Percentiles rank a stretch among this genome's conserved stretches.
These are phyloP conservation scores for Galeopterus variegatus DNA, from an alignment of 2,113 vertebrate species.

Conservation along the genomic window DNA sequence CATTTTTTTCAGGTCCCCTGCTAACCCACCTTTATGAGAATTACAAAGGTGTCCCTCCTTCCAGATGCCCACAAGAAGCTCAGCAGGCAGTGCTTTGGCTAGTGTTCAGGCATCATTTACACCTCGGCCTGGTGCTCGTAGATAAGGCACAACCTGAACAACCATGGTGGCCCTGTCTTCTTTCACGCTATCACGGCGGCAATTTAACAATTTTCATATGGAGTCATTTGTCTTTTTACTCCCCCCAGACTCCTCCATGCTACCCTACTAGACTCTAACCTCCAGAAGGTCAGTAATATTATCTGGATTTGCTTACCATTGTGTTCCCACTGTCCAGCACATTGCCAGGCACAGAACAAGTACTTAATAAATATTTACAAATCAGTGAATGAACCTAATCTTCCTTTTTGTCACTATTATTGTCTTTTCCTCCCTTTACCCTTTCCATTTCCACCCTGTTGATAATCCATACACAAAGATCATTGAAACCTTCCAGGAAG, in stretches of 20 bases:
- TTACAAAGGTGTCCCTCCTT: background rate
- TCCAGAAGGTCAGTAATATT: background rate
- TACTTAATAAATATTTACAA: conserved; percentile 1
- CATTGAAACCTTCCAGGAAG: background rate
- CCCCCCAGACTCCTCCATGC: background rate
- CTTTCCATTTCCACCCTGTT: background rate
- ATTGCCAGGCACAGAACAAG: background rate
- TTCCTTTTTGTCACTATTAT: conserved; percentile 15
- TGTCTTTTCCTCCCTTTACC: background rate
- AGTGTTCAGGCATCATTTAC: no score
- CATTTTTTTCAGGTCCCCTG: background rate
- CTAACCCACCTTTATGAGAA: background rate
- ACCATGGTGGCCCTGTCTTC: background rate
- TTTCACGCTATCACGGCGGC: background rate
- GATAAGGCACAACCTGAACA: background rate
- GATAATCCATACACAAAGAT: background rate
- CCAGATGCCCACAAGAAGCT: background rate
- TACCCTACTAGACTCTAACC: no score
- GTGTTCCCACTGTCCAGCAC: background rate
- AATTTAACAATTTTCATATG: background rate
- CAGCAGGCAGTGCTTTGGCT: background rate
- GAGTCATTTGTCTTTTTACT: background rate
- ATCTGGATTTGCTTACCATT: background rate
- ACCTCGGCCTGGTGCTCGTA: background rate
- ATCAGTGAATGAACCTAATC: background rate